Evolutionary conservation across 2,113 vertebrate species (phyloP), one percentile per base, ranked within the genome.

Genomic region (Cichladusa arquata): DNA sequence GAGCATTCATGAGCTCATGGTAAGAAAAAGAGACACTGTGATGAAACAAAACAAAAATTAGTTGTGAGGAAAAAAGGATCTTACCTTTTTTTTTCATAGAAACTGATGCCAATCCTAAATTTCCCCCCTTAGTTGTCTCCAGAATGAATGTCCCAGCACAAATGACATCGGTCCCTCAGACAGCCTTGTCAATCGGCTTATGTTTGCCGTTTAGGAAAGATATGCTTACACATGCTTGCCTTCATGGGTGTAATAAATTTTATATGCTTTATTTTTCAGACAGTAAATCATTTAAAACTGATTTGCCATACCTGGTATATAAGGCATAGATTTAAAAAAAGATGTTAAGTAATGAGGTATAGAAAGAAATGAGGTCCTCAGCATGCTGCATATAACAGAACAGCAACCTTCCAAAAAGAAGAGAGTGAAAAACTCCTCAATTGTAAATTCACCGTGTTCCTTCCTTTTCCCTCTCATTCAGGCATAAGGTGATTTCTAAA

Each of bases 331-430:
- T 86, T 95, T 76, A 17, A 51, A 61, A 84, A 40, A 33, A 34
- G 6, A 50, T 93, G 56, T 64, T 94, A 97, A 96, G 51, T 86
- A 91, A 81, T 93, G 33, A 89, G 28, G 36, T 81, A 76, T 13
- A 70, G 83, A 91, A 92, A 96, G n/a, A 95, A 95, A 90, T 69
- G 0, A 92, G 54, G 33, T 85, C 62, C 38, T 66, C 29, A 48
- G 38, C 19, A 58, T 18, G 28, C 8, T 38, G 29, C 19, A 38
- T 47, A 26, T 10, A 79, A 29, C 8, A 84, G 62, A 92, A 92
- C 18, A 74, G 29, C 65, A 83, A 42, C 12, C 25, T 81, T 96
- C 67, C 44, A 72, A 65, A 40, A 48, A 69, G 16, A 82, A 62
- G 1, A 11, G 20, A n/a, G 14, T 89, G 72, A 94, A 95, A 79